These are phyloP conservation scores for Choloepus didactylus DNA, from an alignment of 2,797 vertebrate species.

Conservation along the genomic window DNA sequence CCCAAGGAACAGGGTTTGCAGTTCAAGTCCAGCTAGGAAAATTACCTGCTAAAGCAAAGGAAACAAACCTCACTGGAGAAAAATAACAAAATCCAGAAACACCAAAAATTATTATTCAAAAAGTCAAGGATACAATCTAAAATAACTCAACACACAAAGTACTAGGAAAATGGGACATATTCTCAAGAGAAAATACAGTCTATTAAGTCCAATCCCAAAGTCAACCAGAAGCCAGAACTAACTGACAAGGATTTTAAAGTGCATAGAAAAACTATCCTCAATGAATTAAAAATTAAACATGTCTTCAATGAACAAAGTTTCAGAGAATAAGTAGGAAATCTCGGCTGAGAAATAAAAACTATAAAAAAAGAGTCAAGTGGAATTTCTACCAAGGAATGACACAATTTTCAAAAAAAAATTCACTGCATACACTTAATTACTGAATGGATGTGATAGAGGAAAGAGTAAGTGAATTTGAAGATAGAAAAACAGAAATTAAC, in stretches of 20 bases:
- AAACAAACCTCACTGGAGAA: background rate
- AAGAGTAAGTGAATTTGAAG: background rate
- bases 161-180: background rate
- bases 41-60: background rate
- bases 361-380: background rate
- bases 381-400: background rate
- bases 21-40: background rate
- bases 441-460: background rate
- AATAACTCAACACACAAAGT: background rate
- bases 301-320: conserved; percentile 15
- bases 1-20: background rate
- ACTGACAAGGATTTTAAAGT: background rate
- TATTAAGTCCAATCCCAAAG: background rate
- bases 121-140: background rate
- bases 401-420: background rate
- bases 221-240: background rate
- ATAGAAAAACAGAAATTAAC: background rate
- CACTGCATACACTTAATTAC: background rate
- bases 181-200: background rate
- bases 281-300: background rate
- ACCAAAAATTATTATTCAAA: background rate
- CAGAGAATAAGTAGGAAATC: background rate
- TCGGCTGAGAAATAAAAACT: background rate
- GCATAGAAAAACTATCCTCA: background rate
- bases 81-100: background rate